Percentiles rank a stretch among this genome's conserved stretches.
phyloP scores from a whole-genome alignment of 2,888 invertebrate species.

The Brachyptera risi region DNA sequence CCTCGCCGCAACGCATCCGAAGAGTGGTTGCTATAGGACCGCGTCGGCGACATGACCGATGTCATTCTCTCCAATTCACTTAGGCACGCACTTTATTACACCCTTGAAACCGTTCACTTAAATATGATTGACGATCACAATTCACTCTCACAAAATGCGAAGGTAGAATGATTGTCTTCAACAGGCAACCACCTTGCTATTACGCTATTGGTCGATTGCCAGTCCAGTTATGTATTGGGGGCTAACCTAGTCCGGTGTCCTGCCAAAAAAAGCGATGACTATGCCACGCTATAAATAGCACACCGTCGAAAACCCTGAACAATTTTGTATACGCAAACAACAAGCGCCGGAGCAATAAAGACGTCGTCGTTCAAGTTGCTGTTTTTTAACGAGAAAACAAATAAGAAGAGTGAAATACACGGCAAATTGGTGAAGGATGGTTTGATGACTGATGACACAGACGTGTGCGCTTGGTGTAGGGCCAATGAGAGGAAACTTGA shows the following conservation, averaged over 20 bases:
- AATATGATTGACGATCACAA: neutral
- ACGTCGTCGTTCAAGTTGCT: no score
- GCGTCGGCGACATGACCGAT: neutral
- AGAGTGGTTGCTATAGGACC: conserved; percentile 1
- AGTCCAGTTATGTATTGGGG: conserved; percentile 16
- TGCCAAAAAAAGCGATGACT: conserved; percentile 13
- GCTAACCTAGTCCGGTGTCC: conserved; percentile 10
- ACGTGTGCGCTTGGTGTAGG: no score
- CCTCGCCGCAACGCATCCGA: neutral
- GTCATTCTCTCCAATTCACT: neutral
- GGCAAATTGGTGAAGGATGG: neutral
- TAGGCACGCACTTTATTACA: neutral
- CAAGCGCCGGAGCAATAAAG: conserved; percentile 4
- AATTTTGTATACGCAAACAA: conserved; percentile 1
- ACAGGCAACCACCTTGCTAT: conserved; percentile 12
- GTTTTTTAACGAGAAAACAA: neutral
- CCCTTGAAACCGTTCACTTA: neutral
- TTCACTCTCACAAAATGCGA: neutral
- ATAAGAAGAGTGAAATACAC: neutral
- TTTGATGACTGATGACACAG: no score
- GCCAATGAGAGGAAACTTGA: neutral
- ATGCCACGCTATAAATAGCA: neutral
- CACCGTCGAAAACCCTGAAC: conserved; percentile 7
- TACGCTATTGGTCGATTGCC: conserved; percentile 13
- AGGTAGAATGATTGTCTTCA: conserved; percentile 16